Evolutionary conservation across 2,888 invertebrate genomes (phyloP).

Genomic region (Scaptomyza cyrtandrae): DNA sequence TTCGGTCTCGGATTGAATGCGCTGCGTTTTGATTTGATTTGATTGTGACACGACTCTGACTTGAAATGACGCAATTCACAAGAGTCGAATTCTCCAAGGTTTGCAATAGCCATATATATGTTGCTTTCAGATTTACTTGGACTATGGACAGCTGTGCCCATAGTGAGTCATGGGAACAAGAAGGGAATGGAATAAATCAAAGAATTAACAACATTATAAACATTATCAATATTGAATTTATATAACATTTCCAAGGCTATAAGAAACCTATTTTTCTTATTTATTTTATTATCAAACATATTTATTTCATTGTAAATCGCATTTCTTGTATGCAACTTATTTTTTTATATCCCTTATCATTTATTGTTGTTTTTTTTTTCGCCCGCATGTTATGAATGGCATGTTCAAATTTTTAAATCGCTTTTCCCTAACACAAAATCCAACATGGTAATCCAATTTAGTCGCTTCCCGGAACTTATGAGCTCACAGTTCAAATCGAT

Average conservation of each 20-base stretch:
- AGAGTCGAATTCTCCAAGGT: slow-evolving; percentile 58
- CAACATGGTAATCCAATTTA: slow-evolving; percentile 77
- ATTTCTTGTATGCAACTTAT: background rate
- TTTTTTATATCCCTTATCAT: background rate
- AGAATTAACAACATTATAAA: background rate
- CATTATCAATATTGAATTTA: too few species aligned
- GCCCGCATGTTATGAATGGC: slow-evolving; percentile 19
- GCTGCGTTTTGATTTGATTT: slow-evolving; percentile 71
- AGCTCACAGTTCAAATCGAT: slow-evolving; percentile 76
- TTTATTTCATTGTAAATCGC: too few species aligned
- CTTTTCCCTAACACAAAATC: background rate
- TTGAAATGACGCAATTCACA: slow-evolving; percentile 72
- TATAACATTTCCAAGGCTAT: too few species aligned
- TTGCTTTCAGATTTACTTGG: slow-evolving; percentile 48
- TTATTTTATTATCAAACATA: too few species aligned
- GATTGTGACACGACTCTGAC: slow-evolving; percentile 76
- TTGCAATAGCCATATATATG: slow-evolving; percentile 21
- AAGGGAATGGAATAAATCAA: background rate
- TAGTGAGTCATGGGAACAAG: slow-evolving; percentile 37
- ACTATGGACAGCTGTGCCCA: slow-evolving; percentile 5
- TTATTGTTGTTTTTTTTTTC: background rate
- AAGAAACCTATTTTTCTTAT: too few species aligned
- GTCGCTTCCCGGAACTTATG: slow-evolving; percentile 66
- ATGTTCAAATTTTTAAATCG: too few species aligned
- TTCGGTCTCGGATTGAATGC: background rate